phyloP scores from a whole-genome alignment of 2,888 invertebrate species.

The Drosophila testacea region DNA sequence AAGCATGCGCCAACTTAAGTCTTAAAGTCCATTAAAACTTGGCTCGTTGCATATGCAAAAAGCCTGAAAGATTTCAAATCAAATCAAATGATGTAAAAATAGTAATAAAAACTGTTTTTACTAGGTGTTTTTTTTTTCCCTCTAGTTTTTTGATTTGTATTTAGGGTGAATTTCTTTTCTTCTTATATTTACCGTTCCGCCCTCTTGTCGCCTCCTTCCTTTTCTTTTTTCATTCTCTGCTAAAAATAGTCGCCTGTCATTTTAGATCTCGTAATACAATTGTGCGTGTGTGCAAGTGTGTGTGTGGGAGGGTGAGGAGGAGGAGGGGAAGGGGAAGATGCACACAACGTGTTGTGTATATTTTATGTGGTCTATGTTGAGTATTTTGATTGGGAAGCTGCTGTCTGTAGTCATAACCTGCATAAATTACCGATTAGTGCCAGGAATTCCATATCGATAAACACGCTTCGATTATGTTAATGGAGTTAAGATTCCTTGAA shows the following conservation, averaged over 20 bases:
- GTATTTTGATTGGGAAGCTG: constrained; percentile 39
- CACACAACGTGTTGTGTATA: constrained; percentile 7
- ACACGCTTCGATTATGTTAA: constrained; percentile 13
- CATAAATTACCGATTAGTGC: constrained; percentile 49
- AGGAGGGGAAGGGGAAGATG: background rate
- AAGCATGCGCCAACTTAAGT: constrained; percentile 66
- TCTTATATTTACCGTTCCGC: constrained; percentile 22
- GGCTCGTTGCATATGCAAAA: constrained; percentile 75
- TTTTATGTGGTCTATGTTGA: constrained; percentile 18
- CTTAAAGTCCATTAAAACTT: constrained; percentile 52
- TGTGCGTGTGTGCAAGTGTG: constrained; percentile 1
- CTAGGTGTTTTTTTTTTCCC: constrained; percentile 31
- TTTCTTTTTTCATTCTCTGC: constrained; percentile 21
- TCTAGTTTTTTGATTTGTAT: constrained; percentile 24
- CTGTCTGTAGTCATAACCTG: constrained; percentile 18
- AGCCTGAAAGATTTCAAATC: constrained; percentile 20
- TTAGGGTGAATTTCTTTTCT: constrained; percentile 30
- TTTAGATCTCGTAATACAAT: constrained; percentile 27
- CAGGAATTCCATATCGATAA: constrained; percentile 31
- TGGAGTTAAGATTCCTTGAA: constrained; percentile 11
- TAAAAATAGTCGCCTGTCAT: constrained; percentile 49
- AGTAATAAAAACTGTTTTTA: constrained; percentile 58
- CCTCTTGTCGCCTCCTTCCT: constrained; percentile 8
- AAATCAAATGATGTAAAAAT: constrained; percentile 33
- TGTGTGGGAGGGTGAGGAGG: background rate